Evolutionary conservation across 2,797 vertebrate species (phyloP), one percentile per base, ranked within the genome.

Genomic region (Acanthis flammea): DNA sequence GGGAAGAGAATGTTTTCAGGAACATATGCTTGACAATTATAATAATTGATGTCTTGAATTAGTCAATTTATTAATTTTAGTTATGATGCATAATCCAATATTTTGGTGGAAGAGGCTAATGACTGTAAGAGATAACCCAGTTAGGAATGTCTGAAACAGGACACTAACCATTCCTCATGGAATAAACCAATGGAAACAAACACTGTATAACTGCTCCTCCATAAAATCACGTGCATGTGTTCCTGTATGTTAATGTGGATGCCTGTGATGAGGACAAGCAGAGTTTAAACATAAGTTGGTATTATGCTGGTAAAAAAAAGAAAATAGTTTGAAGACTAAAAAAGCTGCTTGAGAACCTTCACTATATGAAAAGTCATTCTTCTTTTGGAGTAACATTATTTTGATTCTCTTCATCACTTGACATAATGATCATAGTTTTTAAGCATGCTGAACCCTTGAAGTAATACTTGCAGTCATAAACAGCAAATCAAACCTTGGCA

Each of bases 151-250:
- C 41, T 92, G 70, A 71, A 90, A 62, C 8, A 67, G 63, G 79
- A 33, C 25, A 16, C 4, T 19, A 7, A 50, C 9, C 2, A 21
- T 57, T 57, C 30, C 37, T 86, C 57, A 67, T 31, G 24, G 23
- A 71, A 11, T 53, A 48, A 71, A 33, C 6, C 33, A 51, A 30
- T 17, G 10, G 47, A 70, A 94, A 88, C 4, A 63, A 83, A 31
- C 13, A 37, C 7, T 30, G 3, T 19, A 6, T 25, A 54, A 24
- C 12, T 33, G 21, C 58, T 92, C 22, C n/a, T 76, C 18, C 87
- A 21, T 7, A 47, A 70, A 74, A 53, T n/a, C 30, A 25, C 0
- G 1, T 71, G 58, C 25, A 54, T 1, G 0, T 60, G 7, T 17
- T 61, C 30, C 19, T 19, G 19, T 70, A 24, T 42, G 13, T 54